Base-by-base conservation (phyloP, 2,797 vertebrate species). In the Loriculus beryllinus region DNA sequence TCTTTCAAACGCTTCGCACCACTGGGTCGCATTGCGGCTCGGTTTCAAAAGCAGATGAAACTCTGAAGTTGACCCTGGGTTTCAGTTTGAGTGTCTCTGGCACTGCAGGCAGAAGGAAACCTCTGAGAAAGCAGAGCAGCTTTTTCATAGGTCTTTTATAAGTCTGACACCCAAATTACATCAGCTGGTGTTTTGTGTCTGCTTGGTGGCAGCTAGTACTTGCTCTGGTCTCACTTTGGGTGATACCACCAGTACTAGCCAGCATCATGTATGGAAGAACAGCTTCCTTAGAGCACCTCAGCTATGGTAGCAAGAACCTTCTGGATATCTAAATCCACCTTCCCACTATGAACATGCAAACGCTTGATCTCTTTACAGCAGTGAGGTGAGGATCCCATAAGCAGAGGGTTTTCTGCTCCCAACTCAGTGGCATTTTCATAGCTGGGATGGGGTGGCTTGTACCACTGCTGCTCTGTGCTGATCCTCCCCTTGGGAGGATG, bases 31-130 rank as follows among this genome's bases (percentile, higher is more conserved):
- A 4, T 23, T 93, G 92, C 0, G 48, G 87, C 89, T 95, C 14
- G 1, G 42, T 95, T 93, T 96, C 92, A 92, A 87, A 93, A 94
- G 76, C 84, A 67, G 82, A 72, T 92, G 94, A 92, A 96, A 93
- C 93, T 92, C 92, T 88, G 43, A 88, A 93, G 76, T 59, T 3
- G 4, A 92, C 57, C 54, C 40, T 26, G 28, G 76, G 87, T 96
- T 96, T 96, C 89, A 28, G 17, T 93, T 86, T 96, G 93, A 97
- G 54, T 96, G 54, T 92, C 29, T 89, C 37, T 65, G 40, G n/a
- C 7, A 4, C 92, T 88, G 22, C 39, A 90, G 86, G 70, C 87
- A 93, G 89, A 84, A 90, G 59, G 68, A 93, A 91, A 91, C 65
- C 83, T 75, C 92, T 86, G 83, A 86, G 65, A 75, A 78, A 64